phyloP scores from a whole-genome alignment of 1,140 invertebrate species.

The Aphelenchoides fujianensis region DNA sequence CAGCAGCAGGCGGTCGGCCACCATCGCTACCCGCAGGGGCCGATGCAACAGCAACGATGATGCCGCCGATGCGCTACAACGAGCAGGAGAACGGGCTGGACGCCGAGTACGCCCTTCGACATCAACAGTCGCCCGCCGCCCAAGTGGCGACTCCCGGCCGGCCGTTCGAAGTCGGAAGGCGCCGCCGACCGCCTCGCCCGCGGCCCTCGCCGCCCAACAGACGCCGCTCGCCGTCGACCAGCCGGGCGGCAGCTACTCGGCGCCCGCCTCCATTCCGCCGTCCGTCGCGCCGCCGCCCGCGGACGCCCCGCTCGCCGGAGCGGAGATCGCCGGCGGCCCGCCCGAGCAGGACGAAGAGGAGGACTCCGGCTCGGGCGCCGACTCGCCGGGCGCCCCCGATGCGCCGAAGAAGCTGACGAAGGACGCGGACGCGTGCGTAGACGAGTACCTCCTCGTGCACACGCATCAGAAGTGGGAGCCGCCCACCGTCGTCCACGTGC shows the following conservation, averaged over 20 bases:
- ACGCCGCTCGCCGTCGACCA: neutral
- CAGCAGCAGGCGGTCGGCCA: neutral
- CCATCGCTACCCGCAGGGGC: neutral
- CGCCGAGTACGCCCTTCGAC: constrained; percentile 1
- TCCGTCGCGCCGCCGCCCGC: neutral
- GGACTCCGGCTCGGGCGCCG: neutral
- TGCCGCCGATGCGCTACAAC: neutral
- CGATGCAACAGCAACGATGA: neutral
- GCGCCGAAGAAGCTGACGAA: neutral
- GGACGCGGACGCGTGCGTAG: neutral
- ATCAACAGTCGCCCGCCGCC: neutral
- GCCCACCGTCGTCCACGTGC: neutral
- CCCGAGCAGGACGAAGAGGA: neutral
- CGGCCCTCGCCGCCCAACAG: neutral
- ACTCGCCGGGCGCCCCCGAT: neutral
- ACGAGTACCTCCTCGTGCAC: neutral
- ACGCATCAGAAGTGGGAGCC: neutral
- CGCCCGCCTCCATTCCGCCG: neutral
- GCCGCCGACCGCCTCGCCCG: too few species aligned
- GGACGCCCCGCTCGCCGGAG: neutral
- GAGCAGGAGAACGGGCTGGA: constrained; percentile 1
- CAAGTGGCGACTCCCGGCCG: neutral
- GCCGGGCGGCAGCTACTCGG: neutral
- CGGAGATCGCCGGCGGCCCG: neutral
- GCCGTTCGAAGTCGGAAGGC: neutral